Conservation (phyloP, 2,797 vertebrate species). For the Esox masquinongy region DNA sequence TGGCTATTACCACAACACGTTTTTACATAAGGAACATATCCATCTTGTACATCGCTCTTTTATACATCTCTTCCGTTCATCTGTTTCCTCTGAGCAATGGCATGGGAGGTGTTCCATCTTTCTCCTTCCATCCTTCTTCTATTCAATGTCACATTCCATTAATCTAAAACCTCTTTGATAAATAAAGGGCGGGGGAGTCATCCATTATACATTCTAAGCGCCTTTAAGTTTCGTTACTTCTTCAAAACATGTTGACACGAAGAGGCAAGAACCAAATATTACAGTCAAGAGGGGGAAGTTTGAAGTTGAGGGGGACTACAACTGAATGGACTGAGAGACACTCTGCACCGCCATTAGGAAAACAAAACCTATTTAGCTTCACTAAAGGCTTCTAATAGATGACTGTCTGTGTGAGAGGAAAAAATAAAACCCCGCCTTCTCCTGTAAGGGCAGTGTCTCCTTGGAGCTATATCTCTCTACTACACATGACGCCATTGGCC, state of each 20-base stretch:
- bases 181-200: neutral
- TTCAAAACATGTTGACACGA: conserved; percentile 27
- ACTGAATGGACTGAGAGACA: conserved; percentile 61
- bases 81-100: conserved; percentile 12
- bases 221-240: no score
- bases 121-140: conserved; percentile 12
- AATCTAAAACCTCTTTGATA: conserved; percentile 32
- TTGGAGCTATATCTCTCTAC: conserved; percentile 62
- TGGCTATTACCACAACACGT: conserved; percentile 14
- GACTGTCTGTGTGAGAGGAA: conserved; percentile 35
- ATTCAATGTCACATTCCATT: conserved; percentile 25
- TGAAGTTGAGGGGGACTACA: conserved; percentile 29
- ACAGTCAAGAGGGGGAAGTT: conserved; percentile 13
- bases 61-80: neutral
- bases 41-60: neutral
- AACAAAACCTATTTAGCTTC: conserved; percentile 68
- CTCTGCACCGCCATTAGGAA: conserved; percentile 55
- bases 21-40: neutral
- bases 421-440: conserved; percentile 12
- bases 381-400: conserved; percentile 71
- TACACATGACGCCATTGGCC: conserved; percentile 76
- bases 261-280: conserved; percentile 29
- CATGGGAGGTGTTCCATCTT: conserved; percentile 21
- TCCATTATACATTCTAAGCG: neutral
- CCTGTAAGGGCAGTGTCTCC: conserved; percentile 67